A percentile compares a stretch with the other conserved stretches of the same genome.
phyloP scores from a whole-genome alignment of 2,888 invertebrate genomes.

The Plebejus argus region DNA sequence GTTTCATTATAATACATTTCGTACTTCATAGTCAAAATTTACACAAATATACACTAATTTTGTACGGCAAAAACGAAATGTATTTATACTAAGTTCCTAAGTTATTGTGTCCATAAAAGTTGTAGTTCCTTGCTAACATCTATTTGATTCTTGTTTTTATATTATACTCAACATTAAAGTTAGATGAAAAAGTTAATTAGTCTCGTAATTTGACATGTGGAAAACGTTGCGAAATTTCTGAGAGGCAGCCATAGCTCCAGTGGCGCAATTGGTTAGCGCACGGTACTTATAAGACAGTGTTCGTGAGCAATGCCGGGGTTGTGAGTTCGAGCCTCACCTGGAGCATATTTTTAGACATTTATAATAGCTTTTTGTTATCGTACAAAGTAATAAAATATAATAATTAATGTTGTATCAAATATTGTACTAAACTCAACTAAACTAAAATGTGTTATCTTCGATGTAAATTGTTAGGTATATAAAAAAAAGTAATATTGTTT shows the following conservation, averaged over 20 bases:
- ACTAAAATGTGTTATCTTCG: no score
- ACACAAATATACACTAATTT: not conserved
- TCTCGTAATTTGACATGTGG: constrained; percentile 45
- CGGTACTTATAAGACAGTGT: constrained; percentile 99
- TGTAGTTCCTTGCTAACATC: not conserved
- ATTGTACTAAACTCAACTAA: no score
- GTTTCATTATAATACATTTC: not conserved
- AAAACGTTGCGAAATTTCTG: constrained; percentile 54
- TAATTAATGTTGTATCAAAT: not conserved
- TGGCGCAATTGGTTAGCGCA: constrained; percentile 99
- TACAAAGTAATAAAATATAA: no score
- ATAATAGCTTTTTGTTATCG: not conserved
- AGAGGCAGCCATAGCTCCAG: constrained; percentile 85
- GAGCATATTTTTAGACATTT: constrained; percentile 84
- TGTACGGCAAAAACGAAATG: not conserved
- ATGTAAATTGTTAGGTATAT: no score
- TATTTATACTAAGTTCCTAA: not conserved
- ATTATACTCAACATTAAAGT: not conserved
- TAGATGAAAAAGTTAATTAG: not conserved
- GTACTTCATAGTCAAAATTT: not conserved
- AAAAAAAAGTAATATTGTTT: no score
- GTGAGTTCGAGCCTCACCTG: constrained; percentile 99
- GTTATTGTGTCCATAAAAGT: not conserved
- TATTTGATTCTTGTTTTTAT: not conserved
- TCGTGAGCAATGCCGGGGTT: constrained; percentile 98